phyloP scores from a whole-genome alignment of 2,888 invertebrate species.

The Chrysolina haemoptera region DNA sequence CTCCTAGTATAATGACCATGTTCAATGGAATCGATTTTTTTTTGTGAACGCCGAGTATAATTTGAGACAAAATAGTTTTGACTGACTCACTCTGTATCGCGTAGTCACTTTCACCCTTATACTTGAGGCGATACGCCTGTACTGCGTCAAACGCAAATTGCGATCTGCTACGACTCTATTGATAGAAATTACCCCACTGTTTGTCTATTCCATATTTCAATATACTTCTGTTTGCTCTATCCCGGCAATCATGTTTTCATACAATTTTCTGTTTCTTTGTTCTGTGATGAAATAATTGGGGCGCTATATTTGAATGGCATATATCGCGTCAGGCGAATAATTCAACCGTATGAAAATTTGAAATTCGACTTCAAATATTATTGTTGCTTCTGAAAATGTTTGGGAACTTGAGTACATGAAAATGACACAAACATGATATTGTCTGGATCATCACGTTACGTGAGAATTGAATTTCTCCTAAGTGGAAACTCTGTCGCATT shows the following conservation, averaged over 20 bases:
- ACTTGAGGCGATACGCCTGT: slow-evolving; percentile 40
- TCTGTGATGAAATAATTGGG: slow-evolving; percentile 24
- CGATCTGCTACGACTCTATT: slow-evolving; percentile 50
- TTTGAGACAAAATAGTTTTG: too few species aligned
- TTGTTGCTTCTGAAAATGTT: background rate
- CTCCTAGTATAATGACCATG: too few species aligned
- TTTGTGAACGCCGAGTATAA: too few species aligned
- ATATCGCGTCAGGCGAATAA: background rate
- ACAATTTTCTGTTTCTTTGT: slow-evolving; percentile 33
- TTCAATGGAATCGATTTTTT: too few species aligned
- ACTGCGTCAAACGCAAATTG: slow-evolving; percentile 61
- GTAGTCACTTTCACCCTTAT: too few species aligned
- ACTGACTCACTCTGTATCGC: too few species aligned
- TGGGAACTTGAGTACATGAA: background rate
- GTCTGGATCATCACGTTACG: background rate
- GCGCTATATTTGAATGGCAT: slow-evolving; percentile 22
- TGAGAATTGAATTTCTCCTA: too few species aligned
- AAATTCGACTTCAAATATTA: slow-evolving; percentile 2
- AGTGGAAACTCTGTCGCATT: too few species aligned
- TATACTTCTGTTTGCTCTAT: slow-evolving; percentile 42
- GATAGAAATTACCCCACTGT: slow-evolving; percentile 49
- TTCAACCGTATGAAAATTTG: slow-evolving; percentile 4
- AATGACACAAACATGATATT: background rate
- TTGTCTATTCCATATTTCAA: slow-evolving; percentile 48
- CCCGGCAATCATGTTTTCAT: slow-evolving; percentile 36